Percentiles rank a stretch among this genome's conserved stretches.
Conservation (phyloP, 2,113 vertebrate species). For the Hippopotamus amphibius region DNA sequence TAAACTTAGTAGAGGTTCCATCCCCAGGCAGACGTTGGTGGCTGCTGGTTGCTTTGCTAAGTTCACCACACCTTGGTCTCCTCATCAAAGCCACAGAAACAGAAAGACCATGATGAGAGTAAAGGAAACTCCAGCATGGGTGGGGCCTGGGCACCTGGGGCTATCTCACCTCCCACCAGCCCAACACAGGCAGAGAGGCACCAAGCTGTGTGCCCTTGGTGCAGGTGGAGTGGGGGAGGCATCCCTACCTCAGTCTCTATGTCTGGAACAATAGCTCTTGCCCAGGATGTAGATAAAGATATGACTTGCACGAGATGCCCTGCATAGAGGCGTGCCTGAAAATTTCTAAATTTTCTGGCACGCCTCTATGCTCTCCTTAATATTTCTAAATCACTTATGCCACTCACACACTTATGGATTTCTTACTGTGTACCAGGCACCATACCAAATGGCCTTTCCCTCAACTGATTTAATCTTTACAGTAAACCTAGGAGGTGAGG, state of each 20-base stretch:
- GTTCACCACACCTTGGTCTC: conserved; percentile 30
- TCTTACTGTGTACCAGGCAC: not conserved
- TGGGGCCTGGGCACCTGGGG: not conserved
- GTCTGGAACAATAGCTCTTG: not conserved
- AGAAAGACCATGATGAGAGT: conserved; percentile 38
- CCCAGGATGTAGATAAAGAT: not conserved
- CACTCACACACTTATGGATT: not conserved
- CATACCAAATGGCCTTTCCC: not conserved
- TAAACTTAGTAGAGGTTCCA: conserved; percentile 52
- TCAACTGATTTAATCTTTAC: not conserved
- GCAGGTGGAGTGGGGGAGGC: not conserved
- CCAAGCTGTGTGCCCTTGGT: not conserved
- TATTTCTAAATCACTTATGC: not conserved
- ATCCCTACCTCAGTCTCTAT: not conserved
- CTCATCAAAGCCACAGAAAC: conserved; percentile 71
- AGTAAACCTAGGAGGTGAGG: not conserved
- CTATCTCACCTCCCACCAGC: conserved; percentile 13
- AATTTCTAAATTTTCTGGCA: too few relatives aligned
- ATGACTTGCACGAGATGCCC: not conserved
- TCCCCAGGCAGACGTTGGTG: conserved; percentile 50
- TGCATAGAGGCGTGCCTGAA: not conserved
- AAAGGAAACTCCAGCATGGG: conserved; percentile 70
- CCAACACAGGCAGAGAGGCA: not conserved
- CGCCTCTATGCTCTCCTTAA: not conserved
- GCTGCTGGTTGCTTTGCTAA: conserved; percentile 55